Evolutionary conservation across 2,888 invertebrate species (phyloP), one percentile per base, ranked within the genome.

Genomic region (Caradrina clavipalpis): DNA sequence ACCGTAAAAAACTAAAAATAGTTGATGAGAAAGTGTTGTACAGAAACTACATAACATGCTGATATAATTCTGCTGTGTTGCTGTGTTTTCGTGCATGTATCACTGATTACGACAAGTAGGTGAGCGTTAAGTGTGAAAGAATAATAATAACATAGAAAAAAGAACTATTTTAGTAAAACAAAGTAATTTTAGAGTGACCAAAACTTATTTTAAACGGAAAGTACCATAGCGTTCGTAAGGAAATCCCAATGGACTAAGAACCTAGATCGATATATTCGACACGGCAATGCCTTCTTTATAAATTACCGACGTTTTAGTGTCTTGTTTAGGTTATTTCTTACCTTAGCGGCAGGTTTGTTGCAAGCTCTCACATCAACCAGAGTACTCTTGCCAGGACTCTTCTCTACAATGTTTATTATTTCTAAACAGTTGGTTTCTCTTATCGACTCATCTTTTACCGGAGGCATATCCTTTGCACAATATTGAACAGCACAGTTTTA

Each of bases 321-420:
- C 8, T 8, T 64, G 26, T 11, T 31, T 58, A 19, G 35, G 51
- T 47, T 64, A 69, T 39, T 69, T 85, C 91, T 96, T 96, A 97
- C 97, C 96, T 97, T 97, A 81, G 96, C 94, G 71, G 96, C 95
- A 82, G 97, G 97, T 93, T 97, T 97, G 89, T 97, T 97, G 90
- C 97, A 97, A 82, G 97, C 97, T 92, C 97, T 96, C 83, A 97
- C 97, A 93, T 97, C 97, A 80, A 97, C 96, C 81, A 96, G 93
- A 85, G 94, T 92, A 86, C 94, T 95, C 89, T 95, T 95, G 78
- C 91, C 93, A 69, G 96, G 95, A 85, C 95, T 96, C 90, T 96
- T 95, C 84, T 96, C 96, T 63, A 90, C 87, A 82, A 95, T 90
- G 86, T 94, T 95, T 87, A 96, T 90, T 73, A 94, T 92, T 85